A percentile compares a stretch with the other conserved stretches of the same genome.
Evolutionary conservation across 2,113 vertebrate genomes (phyloP).

Genomic region (Hemiprocne comata): DNA sequence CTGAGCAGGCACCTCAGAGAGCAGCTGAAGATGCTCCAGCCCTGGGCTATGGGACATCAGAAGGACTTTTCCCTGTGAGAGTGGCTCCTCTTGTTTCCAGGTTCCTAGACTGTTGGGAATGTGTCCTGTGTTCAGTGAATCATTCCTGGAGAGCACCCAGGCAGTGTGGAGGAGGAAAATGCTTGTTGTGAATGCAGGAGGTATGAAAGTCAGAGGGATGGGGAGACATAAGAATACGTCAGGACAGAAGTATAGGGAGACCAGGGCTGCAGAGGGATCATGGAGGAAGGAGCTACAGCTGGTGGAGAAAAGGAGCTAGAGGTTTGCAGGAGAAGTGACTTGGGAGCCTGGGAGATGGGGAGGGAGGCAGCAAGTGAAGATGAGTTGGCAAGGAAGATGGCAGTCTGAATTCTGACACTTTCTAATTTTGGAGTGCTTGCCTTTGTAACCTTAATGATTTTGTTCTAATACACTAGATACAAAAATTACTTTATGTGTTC

Average conservation of each 20-base stretch:
- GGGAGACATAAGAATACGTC: background rate
- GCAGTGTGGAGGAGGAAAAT: slow-evolving; percentile 51
- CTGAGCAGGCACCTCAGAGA: background rate
- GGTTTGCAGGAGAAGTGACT: background rate
- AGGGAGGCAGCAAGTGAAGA: background rate
- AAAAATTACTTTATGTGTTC: slow-evolving; percentile 56
- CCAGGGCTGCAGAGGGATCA: background rate
- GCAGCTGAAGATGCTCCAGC: background rate
- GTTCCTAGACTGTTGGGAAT: slow-evolving; percentile 23
- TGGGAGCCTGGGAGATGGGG: background rate
- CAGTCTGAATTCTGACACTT: slow-evolving; percentile 55
- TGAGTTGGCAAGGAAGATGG: slow-evolving; percentile 33
- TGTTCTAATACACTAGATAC: slow-evolving; percentile 59
- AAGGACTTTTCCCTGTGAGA: background rate
- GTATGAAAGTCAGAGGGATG: slow-evolving; percentile 41
- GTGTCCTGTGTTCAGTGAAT: slow-evolving; percentile 43
- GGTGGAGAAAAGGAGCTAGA: background rate
- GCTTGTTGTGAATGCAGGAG: slow-evolving; percentile 52
- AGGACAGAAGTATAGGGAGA: background rate
- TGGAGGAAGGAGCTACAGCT: background rate
- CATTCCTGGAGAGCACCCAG: slow-evolving; percentile 55
- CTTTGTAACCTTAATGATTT: slow-evolving; percentile 69
- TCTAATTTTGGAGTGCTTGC: slow-evolving; percentile 49
- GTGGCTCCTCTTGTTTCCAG: slow-evolving; percentile 4
- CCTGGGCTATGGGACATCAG: background rate